Evolutionary conservation across 2,113 vertebrate genomes (phyloP), one percentile per base, ranked within the genome.

Genomic region (Vimba vimba): DNA sequence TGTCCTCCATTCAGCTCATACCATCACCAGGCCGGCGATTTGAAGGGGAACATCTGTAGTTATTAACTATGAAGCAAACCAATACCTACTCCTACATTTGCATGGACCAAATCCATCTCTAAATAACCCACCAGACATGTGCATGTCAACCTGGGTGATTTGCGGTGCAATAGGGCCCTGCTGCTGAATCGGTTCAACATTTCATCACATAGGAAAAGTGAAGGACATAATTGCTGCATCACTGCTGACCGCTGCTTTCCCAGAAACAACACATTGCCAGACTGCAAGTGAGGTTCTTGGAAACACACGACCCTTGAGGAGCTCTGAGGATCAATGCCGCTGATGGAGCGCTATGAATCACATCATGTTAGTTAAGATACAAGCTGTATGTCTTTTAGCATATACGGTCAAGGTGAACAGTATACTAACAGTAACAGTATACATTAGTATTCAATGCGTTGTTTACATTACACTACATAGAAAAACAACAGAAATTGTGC

Each of bases 241-340:
- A 74, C 39, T 74, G 30, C 66, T 69, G 66, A 36, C 66, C 66
- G 30, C 66, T 69, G 39, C 21, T 74, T 73, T 78, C 50, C 52
- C 30, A 36, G 52, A 79, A 74, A 47, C 2, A 0, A 47, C 71
- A 74, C 52, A 59, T 30, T 36, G 11, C 23, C 33, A 62, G 33
- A 1, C 11, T 39, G 23, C 30, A 43, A 43, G 23, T 0, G 39
- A 47, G 39, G 3, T 27, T 74, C 71, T 74, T 6, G 30, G 76
- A 79, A 79, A 21, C 76, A 39, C 27, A 57, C 19, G 11, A 77
- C 1, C 15, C 47, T 10, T 33, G 2, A 59, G 10, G 15, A 79
- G 30, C 55, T 36, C 2, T 12, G 4, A 39, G 9, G 19, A 78
- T 78, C 52, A 78, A 78, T 59, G 76, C 55, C 39, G 10, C 27